A percentile compares a stretch with the other conserved stretches of the same genome.
Evolutionary conservation across 2,113 vertebrate genomes (phyloP).

Genomic region (Dipodomys merriami): DNA sequence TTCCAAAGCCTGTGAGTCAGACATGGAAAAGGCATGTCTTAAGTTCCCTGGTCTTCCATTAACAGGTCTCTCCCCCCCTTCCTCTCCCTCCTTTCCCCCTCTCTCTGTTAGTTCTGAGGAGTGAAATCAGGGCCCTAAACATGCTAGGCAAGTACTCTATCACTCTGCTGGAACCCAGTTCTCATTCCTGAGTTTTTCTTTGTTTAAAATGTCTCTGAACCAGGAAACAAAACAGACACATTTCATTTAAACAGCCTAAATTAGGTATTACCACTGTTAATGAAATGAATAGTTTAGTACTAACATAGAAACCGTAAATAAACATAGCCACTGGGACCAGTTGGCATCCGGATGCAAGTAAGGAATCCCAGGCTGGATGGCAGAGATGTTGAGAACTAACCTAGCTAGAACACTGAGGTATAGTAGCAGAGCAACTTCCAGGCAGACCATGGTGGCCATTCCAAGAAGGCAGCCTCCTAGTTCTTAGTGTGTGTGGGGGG

Average conservation of each 20-base stretch:
- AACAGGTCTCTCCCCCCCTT: background rate
- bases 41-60: background rate
- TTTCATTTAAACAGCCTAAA: slow-evolving; percentile 18
- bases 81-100: background rate
- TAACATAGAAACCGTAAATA: background rate
- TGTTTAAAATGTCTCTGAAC: slow-evolving; percentile 30
- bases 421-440: background rate
- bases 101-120: background rate
- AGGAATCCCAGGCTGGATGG: background rate
- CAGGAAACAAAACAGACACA: slow-evolving; percentile 20
- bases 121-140: background rate
- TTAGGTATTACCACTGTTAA: slow-evolving; percentile 12
- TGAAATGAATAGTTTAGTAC: background rate
- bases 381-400: background rate
- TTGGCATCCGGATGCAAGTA: background rate
- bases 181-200: background rate
- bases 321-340: background rate
- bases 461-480: background rate
- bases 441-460: background rate
- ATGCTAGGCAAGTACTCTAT: background rate
- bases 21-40: background rate
- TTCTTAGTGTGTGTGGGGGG: background rate
- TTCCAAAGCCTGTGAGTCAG: background rate
- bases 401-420: background rate
- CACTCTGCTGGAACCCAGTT: background rate